A percentile compares a stretch with the other conserved stretches of the same genome.
Conservation (phyloP, 2,888 invertebrate species). For the Asteroscopus sphinx region DNA sequence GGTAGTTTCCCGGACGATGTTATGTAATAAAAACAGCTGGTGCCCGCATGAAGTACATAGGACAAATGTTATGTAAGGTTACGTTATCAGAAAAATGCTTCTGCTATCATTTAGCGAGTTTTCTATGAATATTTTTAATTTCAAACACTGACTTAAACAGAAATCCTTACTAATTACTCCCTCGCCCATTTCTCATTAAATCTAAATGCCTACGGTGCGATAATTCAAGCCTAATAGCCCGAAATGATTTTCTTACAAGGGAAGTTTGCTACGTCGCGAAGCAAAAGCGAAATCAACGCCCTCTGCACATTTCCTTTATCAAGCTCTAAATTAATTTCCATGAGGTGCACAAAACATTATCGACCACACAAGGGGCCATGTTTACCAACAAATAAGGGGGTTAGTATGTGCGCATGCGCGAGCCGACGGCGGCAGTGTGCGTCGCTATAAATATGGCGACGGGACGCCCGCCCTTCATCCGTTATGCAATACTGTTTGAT, state of each 20-base stretch:
- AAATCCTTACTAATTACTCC: conserved; percentile 40
- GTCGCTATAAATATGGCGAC: conserved; percentile 71
- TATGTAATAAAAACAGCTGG: conserved; percentile 10
- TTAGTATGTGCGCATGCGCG: conserved; percentile 67
- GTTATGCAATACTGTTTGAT: conserved; percentile 82
- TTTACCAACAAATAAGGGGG: conserved; percentile 74
- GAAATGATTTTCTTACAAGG: conserved; percentile 43
- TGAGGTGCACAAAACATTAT: conserved; percentile 71
- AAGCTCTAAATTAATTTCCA: conserved; percentile 64
- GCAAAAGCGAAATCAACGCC: conserved; percentile 46
- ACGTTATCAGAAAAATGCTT: conserved; percentile 10
- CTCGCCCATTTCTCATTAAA: conserved; percentile 40
- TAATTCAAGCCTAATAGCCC: conserved; percentile 43
- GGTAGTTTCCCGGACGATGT: conserved; percentile 5
- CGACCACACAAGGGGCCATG: conserved; percentile 72
- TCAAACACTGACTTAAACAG: conserved; percentile 13
- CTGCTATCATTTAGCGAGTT: conserved; percentile 3
- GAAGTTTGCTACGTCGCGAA: conserved; percentile 23
- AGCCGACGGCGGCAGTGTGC: conserved; percentile 55
- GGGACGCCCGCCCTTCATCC: conserved; percentile 69
- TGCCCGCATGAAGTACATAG: conserved; percentile 29
- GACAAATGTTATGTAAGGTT: background rate
- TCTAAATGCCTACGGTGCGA: conserved; percentile 34
- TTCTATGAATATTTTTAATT: conserved; percentile 18
- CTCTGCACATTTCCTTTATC: conserved; percentile 55